phyloP scores from a whole-genome alignment of 2,888 invertebrate species.

The Allolobophora icterica region DNA sequence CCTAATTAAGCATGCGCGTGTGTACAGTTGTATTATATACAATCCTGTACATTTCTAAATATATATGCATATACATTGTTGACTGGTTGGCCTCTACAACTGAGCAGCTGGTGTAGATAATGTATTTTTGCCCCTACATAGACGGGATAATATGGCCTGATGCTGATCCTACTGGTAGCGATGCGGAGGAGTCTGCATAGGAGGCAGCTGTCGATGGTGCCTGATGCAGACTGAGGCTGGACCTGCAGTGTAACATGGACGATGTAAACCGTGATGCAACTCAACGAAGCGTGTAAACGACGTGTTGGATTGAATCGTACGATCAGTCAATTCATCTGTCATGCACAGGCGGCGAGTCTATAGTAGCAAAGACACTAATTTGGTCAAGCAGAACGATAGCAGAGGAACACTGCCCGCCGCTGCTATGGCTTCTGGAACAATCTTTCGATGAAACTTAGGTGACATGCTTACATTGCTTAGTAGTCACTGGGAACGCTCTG shows the following conservation, averaged over 20 bases:
- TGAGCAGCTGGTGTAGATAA: no score
- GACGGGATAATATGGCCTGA: background rate
- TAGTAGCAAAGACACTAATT: background rate
- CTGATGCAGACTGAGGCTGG: no score
- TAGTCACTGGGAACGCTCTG: no score
- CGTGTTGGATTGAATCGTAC: background rate
- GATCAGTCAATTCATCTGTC: background rate
- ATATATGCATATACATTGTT: no score
- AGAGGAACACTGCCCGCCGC: background rate
- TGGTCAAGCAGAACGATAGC: background rate
- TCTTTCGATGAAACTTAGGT: background rate
- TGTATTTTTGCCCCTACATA: no score
- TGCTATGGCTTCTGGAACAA: no score
- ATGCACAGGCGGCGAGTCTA: background rate
- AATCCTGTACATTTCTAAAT: no score
- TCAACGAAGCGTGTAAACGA: conserved; percentile 2
- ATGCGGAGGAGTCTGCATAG: background rate
- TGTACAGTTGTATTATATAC: no score
- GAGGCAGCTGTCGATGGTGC: background rate
- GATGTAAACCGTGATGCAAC: conserved; percentile 17
- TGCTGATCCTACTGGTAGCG: background rate
- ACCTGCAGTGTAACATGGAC: background rate
- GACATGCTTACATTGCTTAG: no score
- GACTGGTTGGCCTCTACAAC: no score
- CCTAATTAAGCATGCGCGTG: no score